Evolutionary conservation across 1,140 invertebrate genomes (phyloP), one percentile per base, ranked within the genome.

Genomic region (Drosophila serrata): DNA sequence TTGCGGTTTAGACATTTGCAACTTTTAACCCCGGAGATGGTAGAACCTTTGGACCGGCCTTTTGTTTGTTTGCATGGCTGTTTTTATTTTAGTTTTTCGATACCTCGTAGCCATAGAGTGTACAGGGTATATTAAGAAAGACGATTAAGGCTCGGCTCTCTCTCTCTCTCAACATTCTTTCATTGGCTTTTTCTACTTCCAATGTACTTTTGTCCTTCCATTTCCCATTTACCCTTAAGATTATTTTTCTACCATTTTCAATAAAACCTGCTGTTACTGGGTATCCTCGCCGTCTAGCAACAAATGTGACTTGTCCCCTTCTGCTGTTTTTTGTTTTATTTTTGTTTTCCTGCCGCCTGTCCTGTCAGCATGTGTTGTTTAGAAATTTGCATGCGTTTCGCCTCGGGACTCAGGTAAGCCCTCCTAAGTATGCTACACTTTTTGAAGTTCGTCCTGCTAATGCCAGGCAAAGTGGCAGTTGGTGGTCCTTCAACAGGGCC

Each of bases 361-460:
- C 31, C 46, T 43, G 63, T 46, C 29, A 56, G 49, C 45, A 45
- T 53, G 42, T 72, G 76, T 80, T 77, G 59, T 59, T 63, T 64
- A 49, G 56, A 62, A 75, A 87, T 82, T 85, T 86, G 79, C 82
- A 85, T 86, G 76, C 64, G 39, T 74, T 49, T n/a, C n/a, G 27
- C 22, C 42, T 48, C 6, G 3, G 35, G 1, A 1, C 6, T 19
- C 15, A 45, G 37, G 60, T 84, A 65, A 59, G 79, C 69, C n/a
- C n/a, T 22, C 51, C 49, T 79, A 86, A 86, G 84, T 86, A 82
- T 67, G 75, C 65, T 58, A 61, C 39, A 57, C 27, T 75, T 75
- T 68, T 64, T 17, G 11, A 49, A 42, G 62, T 69, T 67, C 39
- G 40, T 35, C 43, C 45, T 49, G 33, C 35, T 19, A 39, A 33